phyloP scores from a whole-genome alignment of 2,888 invertebrate genomes.

The Pachycephus smyrnensis region DNA sequence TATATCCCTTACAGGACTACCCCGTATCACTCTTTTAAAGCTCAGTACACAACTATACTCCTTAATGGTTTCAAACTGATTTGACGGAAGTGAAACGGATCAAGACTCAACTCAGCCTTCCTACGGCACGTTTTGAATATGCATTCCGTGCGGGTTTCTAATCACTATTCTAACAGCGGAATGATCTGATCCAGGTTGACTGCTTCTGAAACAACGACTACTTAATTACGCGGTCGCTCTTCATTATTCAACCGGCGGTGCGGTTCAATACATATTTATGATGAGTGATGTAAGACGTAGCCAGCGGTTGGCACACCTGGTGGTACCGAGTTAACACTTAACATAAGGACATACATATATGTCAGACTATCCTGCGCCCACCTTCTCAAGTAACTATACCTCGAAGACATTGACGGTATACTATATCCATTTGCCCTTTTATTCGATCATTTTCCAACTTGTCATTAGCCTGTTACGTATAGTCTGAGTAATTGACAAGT shows the following conservation, averaged over 20 bases:
- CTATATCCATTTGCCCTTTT: background rate
- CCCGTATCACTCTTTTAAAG: background rate
- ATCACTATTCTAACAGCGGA: background rate
- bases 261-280: conserved; percentile 47
- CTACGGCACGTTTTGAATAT: background rate
- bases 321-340: conserved; percentile 26
- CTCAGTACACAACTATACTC: background rate
- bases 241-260: conserved; percentile 39
- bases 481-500: background rate
- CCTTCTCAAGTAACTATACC: background rate
- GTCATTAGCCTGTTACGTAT: background rate
- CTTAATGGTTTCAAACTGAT: background rate
- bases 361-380: background rate
- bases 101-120: background rate
- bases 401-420: background rate
- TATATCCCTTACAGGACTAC: background rate
- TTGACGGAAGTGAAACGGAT: background rate
- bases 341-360: conserved; percentile 26
- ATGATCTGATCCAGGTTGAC: background rate
- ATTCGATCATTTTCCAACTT: background rate
- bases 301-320: conserved; percentile 39
- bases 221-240: conserved; percentile 42
- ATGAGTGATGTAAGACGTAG: conserved; percentile 37
- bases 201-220: conserved; percentile 18
- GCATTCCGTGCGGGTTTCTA: background rate